Base-by-base conservation (phyloP, 2,888 invertebrate species). In the Andrena hattorfiana region DNA sequence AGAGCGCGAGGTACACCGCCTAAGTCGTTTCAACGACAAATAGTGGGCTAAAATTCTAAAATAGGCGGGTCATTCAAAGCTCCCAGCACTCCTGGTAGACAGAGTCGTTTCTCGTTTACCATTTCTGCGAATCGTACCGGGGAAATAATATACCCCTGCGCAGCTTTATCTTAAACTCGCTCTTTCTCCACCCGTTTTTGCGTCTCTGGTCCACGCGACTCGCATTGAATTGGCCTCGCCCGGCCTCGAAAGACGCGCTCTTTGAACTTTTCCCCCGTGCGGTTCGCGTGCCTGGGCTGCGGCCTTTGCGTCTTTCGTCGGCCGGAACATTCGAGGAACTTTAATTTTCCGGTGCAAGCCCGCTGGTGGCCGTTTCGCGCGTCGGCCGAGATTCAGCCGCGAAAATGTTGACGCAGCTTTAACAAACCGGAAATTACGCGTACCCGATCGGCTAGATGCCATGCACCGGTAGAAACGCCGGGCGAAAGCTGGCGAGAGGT, bases 281-380 rank as follows among this genome's bases (percentile, higher is more conserved):
- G 23, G 20, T 26, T 56, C 56, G 56, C 56, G 26, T 26, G 56
- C 56, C 56, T 13, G 56, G 56, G 4, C 16, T 23, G 56, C 20
- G 63, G 62, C n/a, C 49, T 26, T 48, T n/a, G 56, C 64, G 75
- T 75, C 71, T 83, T 79, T 70, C 77, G 70, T 20, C 77, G 70
- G 13, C 72, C 78, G 66, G 67, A 83, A 83, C 64, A 84, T 77
- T 84, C 78, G 67, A 82, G 85, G 81, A 82, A 80, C 84, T 85
- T 87, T 89, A 89, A 89, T 90, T 89, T 89, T 88, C 89, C 89
- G 89, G 89, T 85, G 81, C 71, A 28, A 77, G 66, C 54, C 62
- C 54, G 23, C 16, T 48, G 28, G 71, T 32, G 49, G 30, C 59
- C n/a, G 77, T 71, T 78, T 75, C 7, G 54, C 59, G 62, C 72